Conservation (phyloP, 2,888 invertebrate species). For the Pandemis heparana region DNA sequence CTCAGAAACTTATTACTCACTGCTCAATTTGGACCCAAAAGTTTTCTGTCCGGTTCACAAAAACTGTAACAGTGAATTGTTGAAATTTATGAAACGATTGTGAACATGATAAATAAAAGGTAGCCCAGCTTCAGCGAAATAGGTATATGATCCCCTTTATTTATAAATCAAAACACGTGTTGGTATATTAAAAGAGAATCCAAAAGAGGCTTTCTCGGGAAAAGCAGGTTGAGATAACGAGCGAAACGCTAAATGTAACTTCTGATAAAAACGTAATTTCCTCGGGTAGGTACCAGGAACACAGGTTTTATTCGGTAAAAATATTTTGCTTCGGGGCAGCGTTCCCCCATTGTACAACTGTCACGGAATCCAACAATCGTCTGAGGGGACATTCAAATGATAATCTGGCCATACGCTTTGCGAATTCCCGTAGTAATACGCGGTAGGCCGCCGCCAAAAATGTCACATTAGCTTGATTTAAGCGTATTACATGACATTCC, state of each 20-base stretch:
- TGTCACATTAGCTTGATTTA: constrained; percentile 83
- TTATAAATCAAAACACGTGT: constrained; percentile 39
- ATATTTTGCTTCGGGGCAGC: constrained; percentile 71
- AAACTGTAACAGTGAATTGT: background rate
- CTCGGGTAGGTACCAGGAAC: constrained; percentile 63
- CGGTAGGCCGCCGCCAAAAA: constrained; percentile 66
- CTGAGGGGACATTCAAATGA: constrained; percentile 83
- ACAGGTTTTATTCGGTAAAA: constrained; percentile 69
- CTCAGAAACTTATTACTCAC: constrained; percentile 28
- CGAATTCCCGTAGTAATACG: constrained; percentile 65
- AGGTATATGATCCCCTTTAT: constrained; percentile 9
- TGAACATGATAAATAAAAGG: background rate
- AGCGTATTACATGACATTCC: constrained; percentile 70
- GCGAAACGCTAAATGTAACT: constrained; percentile 63
- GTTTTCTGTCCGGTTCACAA: constrained; percentile 1
- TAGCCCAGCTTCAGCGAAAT: background rate
- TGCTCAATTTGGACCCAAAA: constrained; percentile 17
- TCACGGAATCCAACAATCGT: constrained; percentile 80
- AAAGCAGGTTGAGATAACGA: constrained; percentile 58
- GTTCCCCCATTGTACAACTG: constrained; percentile 75
- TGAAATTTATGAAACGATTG: background rate
- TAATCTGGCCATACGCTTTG: constrained; percentile 81
- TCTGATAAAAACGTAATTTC: constrained; percentile 75
- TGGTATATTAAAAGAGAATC: constrained; percentile 49
- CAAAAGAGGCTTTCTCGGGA: constrained; percentile 53